These are phyloP conservation scores for Myotis lucifugus DNA, from an alignment of 2,113 vertebrate genomes.

Conservation along the genomic window DNA sequence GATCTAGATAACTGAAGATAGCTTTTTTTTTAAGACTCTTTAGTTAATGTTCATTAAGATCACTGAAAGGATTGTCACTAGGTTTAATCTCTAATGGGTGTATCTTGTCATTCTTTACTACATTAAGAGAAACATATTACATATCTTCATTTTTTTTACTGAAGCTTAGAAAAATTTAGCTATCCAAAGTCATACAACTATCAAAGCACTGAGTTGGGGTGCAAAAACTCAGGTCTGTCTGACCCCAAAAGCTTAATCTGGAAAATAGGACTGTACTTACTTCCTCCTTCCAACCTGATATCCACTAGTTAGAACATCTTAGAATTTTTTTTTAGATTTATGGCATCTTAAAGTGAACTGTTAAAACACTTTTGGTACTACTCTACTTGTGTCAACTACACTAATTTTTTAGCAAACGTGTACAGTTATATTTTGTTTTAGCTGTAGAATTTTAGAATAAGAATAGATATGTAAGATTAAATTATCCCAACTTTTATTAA, in stretches of 20 bases:
- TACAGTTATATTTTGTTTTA: not conserved
- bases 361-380: not conserved
- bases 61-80: not conserved
- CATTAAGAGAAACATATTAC: not conserved
- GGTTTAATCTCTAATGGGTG: not conserved
- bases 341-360: not conserved
- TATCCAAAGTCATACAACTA: not conserved
- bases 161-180: not conserved
- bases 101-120: not conserved
- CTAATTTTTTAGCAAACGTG: not conserved
- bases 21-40: not conserved
- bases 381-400: not conserved
- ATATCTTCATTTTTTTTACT: conserved; percentile 4
- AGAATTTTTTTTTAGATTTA: not conserved
- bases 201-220: not conserved
- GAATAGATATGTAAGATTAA: not conserved
- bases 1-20: not conserved
- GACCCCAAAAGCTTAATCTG: not conserved
- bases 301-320: not conserved
- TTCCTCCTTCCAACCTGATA: not conserved
- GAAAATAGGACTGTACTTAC: rapidly evolving
- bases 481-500: not conserved
- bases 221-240: not conserved
- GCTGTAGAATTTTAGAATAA: not conserved
- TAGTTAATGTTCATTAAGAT: not conserved